Percentiles rank a stretch among this genome's conserved stretches.
Evolutionary conservation across 2,797 vertebrate genomes (phyloP).

Genomic region (Mus minutoides): DNA sequence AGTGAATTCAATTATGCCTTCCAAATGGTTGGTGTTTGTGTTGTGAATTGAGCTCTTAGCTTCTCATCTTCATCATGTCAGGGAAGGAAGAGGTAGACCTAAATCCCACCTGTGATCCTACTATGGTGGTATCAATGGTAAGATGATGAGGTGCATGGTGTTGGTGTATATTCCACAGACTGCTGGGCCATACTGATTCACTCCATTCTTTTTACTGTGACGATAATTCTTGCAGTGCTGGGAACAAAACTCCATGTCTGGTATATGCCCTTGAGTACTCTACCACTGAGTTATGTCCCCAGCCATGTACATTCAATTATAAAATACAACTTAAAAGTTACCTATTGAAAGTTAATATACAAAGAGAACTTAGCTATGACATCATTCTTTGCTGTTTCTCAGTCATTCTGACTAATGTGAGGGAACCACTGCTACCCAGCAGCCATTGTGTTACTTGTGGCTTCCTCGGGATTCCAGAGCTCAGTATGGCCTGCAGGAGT

Average conservation of each 20-base stretch:
- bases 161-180: background rate
- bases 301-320: background rate
- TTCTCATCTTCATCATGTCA: background rate
- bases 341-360: background rate
- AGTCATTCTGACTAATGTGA: too few relatives aligned
- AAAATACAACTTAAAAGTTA: background rate
- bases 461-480: too few relatives aligned
- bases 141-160: background rate
- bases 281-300: background rate
- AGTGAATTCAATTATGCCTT: background rate
- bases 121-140: background rate
- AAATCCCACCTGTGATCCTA: background rate
- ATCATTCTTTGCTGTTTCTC: background rate
- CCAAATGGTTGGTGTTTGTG: background rate
- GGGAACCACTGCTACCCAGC: background rate
- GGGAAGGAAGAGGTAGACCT: background rate
- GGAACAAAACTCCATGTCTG: background rate
- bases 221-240: background rate
- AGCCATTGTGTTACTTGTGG: background rate
- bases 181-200: background rate
- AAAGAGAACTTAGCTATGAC: background rate
- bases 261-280: background rate
- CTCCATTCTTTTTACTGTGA: background rate
- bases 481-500: too few relatives aligned
- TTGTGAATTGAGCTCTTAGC: background rate